Base-by-base conservation (phyloP, 2,113 vertebrate species). In the Perca fluviatilis region DNA sequence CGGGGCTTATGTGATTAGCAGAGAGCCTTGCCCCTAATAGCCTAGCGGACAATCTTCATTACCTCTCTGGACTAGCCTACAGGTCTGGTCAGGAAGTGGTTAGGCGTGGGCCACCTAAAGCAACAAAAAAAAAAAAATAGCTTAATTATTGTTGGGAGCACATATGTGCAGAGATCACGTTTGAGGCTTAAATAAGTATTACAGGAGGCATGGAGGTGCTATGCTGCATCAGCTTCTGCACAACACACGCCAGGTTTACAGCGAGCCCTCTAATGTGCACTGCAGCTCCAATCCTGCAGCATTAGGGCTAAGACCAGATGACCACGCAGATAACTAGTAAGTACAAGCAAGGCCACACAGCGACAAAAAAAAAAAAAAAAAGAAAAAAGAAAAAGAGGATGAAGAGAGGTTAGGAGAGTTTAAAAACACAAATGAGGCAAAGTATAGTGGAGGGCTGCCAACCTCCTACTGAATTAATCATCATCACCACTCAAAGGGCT, bases 1-100 rank as follows among this genome's bases (percentile, higher is more conserved):
- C 85, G 19, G 89, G 90, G 83, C 62, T 96, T 95, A 95, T 94
- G 93, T 91, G 95, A 96, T 96, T 95, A 95, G 82, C 88, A 86
- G 74, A 85, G 90, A 89, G 85, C 86, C 90, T 88, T 92, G 92
- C 87, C 94, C 90, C 89, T 95, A 95, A 95, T 95, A 94, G 94
- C 90, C 87, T 53, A 68, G 85, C 49, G 87, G 94, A 92, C 86
- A 73, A 92, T 94, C 93, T 92, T 92, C 84, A 90, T 95, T 94
- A 93, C 86, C 90, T 84, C 74, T 82, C 84, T 40, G 65, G 81
- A 81, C 78, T 61, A 66, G 80, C 68, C 60, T 71, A 67, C 15
- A 14, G 18, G 43, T 43, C 47, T 53, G 23, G 57, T 25, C 67
- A 46, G 23, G 47, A 74, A 63, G 50, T 60, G 33, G 47, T 21